These are phyloP conservation scores for Coelinius sp. DNA, from an alignment of 2,888 invertebrate genomes.

Conservation along the genomic window DNA sequence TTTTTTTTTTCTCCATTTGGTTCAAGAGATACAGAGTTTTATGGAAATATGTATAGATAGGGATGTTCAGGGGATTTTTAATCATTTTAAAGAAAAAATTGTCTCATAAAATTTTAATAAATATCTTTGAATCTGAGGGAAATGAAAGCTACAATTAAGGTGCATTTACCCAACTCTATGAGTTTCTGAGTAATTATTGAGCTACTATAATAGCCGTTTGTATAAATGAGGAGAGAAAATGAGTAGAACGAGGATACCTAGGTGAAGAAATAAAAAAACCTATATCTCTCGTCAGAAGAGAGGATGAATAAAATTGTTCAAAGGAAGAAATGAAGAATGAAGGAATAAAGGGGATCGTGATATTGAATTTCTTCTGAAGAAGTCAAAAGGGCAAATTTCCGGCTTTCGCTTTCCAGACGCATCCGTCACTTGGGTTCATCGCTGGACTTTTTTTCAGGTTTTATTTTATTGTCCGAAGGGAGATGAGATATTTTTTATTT, in stretches of 20 bases:
- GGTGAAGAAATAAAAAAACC: neutral
- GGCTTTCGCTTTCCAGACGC: neutral
- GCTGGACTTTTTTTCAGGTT: neutral
- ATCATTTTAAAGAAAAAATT: neutral
- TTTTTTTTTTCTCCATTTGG: neutral
- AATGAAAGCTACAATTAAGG: neutral
- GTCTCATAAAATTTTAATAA: too few species aligned
- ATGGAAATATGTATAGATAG: neutral
- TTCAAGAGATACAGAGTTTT: neutral
- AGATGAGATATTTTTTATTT: too few species aligned
- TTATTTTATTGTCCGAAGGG: too few species aligned
- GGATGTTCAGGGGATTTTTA: neutral
- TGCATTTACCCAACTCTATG: neutral
- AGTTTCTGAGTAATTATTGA: neutral
- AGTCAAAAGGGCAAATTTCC: neutral
- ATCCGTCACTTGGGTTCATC: neutral
- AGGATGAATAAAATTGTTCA: neutral
- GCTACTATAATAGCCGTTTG: neutral
- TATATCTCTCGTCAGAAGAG: neutral
- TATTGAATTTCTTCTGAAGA: constrained; percentile 3
- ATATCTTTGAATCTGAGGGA: too few species aligned
- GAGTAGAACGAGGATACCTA: neutral
- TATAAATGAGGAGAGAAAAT: neutral
- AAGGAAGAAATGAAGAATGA: neutral
- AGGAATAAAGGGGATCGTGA: neutral